phyloP scores from a whole-genome alignment of 2,888 invertebrate species.

The Dendrolimus houi region DNA sequence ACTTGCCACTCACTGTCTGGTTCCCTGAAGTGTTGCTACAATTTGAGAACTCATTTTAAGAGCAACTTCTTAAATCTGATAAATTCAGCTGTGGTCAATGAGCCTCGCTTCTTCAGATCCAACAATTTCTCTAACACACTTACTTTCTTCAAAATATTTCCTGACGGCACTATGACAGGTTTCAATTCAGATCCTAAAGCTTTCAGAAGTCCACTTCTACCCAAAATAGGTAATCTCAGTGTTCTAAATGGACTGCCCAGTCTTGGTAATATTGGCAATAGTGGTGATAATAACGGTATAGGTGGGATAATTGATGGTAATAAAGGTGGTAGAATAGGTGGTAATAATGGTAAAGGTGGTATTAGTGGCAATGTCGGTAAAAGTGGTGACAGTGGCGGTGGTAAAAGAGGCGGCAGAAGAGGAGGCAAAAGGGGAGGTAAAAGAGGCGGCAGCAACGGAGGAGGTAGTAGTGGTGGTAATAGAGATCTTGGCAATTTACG shows the following conservation, averaged over 20 bases:
- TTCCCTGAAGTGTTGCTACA: too few relatives aligned
- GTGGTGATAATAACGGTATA: slow-evolving; percentile 11
- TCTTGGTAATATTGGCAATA: slow-evolving; percentile 14
- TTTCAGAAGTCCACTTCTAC: slow-evolving; percentile 23
- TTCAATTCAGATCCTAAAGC: slow-evolving; percentile 26
- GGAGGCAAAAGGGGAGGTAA: slow-evolving; percentile 18
- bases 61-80: slow-evolving; percentile 37
- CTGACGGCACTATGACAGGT: slow-evolving; percentile 15
- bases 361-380: slow-evolving; percentile 17
- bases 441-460: slow-evolving; percentile 10
- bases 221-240: slow-evolving; percentile 26
- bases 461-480: slow-evolving; percentile 10
- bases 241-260: slow-evolving; percentile 20
- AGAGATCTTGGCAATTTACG: slow-evolving; percentile 14
- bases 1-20: too few relatives aligned
- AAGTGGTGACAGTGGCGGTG: slow-evolving; percentile 16
- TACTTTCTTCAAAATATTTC: slow-evolving; percentile 13
- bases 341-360: slow-evolving; percentile 16
- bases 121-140: slow-evolving; percentile 30
- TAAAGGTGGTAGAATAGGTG: slow-evolving; percentile 15
- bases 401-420: slow-evolving; percentile 10
- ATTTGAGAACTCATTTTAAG: slow-evolving; percentile 9
- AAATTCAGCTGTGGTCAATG: slow-evolving; percentile 35
- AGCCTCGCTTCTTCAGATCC: slow-evolving; percentile 35
- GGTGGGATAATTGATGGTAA: slow-evolving; percentile 14